A percentile compares a stretch with the other conserved stretches of the same genome.
Conservation (phyloP, 2,888 invertebrate species). For the Diarsia rubi region DNA sequence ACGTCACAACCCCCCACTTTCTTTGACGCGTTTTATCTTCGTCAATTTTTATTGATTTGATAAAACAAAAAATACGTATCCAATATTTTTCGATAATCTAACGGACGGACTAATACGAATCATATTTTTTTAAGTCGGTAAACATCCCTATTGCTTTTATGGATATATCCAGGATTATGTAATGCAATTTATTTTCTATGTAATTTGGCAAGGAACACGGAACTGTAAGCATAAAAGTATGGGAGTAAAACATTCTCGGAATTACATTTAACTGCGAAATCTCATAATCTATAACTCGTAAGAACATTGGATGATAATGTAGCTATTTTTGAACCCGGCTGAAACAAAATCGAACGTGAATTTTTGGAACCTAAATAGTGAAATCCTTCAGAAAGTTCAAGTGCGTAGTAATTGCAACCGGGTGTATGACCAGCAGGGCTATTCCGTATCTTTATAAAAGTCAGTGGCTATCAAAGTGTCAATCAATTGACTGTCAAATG, state of each 20-base stretch:
- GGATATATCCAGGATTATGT: background rate
- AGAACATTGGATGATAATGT: background rate
- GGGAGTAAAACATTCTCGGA: background rate
- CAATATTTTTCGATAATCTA: too few species aligned
- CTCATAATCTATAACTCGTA: too few species aligned
- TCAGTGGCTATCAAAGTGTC: too few species aligned
- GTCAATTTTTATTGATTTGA: too few species aligned
- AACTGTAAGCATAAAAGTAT: conserved; percentile 6
- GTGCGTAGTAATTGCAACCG: background rate
- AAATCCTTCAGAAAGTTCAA: background rate
- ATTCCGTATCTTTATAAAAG: too few species aligned
- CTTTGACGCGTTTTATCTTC: too few species aligned
- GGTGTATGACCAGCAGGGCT: background rate
- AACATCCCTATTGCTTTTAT: too few species aligned
- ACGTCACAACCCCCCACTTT: too few species aligned
- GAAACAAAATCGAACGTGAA: background rate
- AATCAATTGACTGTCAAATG: too few species aligned
- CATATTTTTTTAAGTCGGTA: too few species aligned
- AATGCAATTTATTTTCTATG: background rate
- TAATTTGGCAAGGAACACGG: conserved; percentile 13
- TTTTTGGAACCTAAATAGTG: background rate
- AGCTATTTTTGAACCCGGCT: background rate
- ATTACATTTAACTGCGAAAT: background rate
- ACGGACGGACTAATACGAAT: too few species aligned
- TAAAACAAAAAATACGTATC: too few species aligned